Evolutionary conservation across 30 jellyfish, hydroid and myxozoan species (phyloP).

Genomic region (Hydractinia echinata): DNA sequence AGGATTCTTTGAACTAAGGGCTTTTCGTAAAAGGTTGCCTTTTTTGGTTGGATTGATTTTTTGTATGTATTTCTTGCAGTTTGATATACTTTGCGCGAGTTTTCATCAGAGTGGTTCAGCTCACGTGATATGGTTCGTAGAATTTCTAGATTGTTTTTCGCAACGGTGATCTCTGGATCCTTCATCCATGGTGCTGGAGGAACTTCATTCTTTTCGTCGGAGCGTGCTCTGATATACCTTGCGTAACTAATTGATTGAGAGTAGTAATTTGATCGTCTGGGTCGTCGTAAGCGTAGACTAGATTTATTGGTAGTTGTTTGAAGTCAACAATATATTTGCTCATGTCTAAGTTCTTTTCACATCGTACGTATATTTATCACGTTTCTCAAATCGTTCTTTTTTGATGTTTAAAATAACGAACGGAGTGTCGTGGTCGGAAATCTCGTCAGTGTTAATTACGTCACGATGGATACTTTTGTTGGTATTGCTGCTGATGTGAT

Average conservation of each 20-base stretch:
- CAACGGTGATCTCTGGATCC: slow-evolving; percentile 37
- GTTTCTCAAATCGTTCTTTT: slow-evolving; percentile 48
- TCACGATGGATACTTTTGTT: slow-evolving; percentile 16
- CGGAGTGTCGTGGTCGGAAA: slow-evolving; percentile 35
- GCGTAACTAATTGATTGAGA: slow-evolving; percentile 39
- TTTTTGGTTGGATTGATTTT: neutral
- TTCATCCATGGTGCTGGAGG: slow-evolving; percentile 81
- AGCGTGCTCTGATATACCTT: slow-evolving; percentile 62
- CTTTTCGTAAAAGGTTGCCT: neutral
- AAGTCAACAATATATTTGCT: slow-evolving; percentile 28
- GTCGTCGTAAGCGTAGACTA: slow-evolving; percentile 42
- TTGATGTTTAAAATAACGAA: slow-evolving; percentile 24
- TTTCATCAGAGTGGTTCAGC: slow-evolving; percentile 3
- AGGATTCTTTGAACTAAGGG: slow-evolving; percentile 32
- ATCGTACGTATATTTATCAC: slow-evolving; percentile 59
- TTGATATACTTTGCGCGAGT: neutral
- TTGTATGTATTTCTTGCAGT: neutral
- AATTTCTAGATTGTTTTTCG: neutral
- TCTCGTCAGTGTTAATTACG: slow-evolving; percentile 23
- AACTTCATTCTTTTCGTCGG: slow-evolving; percentile 53
- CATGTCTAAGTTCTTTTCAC: slow-evolving; percentile 45
- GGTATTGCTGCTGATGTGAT: slow-evolving; percentile 44
- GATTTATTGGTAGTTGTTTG: slow-evolving; percentile 42
- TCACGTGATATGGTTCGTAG: slow-evolving; percentile 32
- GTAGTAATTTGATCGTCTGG: slow-evolving; percentile 53